phyloP scores from a whole-genome alignment of 2,113 vertebrate species.

The Semnornis frantzii region DNA sequence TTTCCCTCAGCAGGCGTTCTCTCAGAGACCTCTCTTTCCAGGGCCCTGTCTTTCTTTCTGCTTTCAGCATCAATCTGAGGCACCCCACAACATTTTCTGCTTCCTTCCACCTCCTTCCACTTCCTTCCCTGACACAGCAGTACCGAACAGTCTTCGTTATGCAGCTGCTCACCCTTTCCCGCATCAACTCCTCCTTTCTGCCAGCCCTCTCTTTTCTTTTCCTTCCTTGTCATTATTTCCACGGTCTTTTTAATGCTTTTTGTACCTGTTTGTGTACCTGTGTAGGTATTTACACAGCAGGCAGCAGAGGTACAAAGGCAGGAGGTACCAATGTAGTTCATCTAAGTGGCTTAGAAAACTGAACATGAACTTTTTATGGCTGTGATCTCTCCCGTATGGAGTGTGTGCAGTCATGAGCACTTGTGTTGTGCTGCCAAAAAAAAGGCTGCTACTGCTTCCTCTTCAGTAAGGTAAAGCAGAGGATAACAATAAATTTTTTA shows the following conservation, averaged over 20 bases:
- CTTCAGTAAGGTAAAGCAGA: constrained; percentile 63
- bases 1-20: neutral
- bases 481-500: constrained; percentile 79
- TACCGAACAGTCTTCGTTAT: neutral
- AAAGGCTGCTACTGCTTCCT: constrained; percentile 32
- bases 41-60: neutral
- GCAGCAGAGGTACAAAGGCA: neutral
- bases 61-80: neutral
- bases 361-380: neutral
- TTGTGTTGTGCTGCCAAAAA: constrained; percentile 47
- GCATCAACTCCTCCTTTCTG: neutral
- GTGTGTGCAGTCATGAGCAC: constrained; percentile 24
- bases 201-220: neutral
- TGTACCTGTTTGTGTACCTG: neutral
- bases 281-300: neutral
- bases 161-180: neutral
- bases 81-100: neutral
- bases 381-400: constrained; percentile 13
- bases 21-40: neutral
- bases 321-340: neutral
- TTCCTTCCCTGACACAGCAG: neutral
- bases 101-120: neutral
- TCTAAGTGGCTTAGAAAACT: neutral
- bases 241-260: neutral
- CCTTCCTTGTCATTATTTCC: neutral